Evolutionary conservation across 2,113 vertebrate species (phyloP), one percentile per base, ranked within the genome.

Genomic region (Rafetus swinhoei): DNA sequence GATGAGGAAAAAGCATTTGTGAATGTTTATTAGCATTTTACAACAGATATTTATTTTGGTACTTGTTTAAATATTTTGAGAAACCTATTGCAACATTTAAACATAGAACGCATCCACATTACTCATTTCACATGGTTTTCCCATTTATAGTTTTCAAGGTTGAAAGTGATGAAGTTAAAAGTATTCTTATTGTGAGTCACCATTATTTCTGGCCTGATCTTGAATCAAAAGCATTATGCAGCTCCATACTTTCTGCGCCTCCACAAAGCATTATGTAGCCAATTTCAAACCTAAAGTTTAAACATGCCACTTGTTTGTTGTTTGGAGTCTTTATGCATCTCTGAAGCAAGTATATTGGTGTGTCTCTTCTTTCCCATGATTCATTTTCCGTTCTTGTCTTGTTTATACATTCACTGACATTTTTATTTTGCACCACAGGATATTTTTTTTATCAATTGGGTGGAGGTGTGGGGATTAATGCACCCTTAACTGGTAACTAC

Each of bases 41-140:
- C 92, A 95, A 93, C 91, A 93, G 94, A 97, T 96, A 98, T 98
- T 98, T 97, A 97, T 98, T 96, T 90, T 87, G 72, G 60, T 85
- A 86, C 89, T 98, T 88, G 74, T 96, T 97, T 97, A 98, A 98
- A 95, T 97, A 97, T 98, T 98, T 98, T 97, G 95, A 97, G 96
- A 97, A 97, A 96, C 92, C 87, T 91, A 87, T 94, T 97, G 90
- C 96, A 97, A 88, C 80, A 84, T 96, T 98, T 97, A 97, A 97
- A 97, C 96, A 96, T 91, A 89, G 96, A 96, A 96, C 97, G 74
- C 87, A 93, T 91, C 91, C 95, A 84, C 84, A 72, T 72, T 18
- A 69, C 96, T 92, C 81, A 91, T 92, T 96, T 96, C 88, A 87
- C 91, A 92, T 88, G 87, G 93, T 84, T 90, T 96, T 97, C 94